Percentiles rank a stretch among this genome's conserved stretches.
These are phyloP conservation scores for Hirundo rustica DNA, from an alignment of 2,797 vertebrate species.

Conservation along the genomic window DNA sequence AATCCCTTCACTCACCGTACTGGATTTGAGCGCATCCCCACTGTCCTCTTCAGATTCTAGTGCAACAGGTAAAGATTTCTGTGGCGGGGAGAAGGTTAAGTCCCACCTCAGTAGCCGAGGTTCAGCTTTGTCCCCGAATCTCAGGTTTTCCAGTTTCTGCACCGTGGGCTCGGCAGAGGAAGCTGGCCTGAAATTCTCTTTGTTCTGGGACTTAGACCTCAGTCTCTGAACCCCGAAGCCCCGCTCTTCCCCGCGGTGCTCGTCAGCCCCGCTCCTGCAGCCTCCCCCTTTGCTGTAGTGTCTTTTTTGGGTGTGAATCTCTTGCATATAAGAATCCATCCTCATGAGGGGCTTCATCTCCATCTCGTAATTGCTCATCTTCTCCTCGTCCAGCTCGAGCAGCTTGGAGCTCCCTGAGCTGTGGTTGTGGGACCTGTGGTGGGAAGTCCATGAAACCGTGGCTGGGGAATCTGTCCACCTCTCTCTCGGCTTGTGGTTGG, in stretches of 20 bases:
- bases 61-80: constrained; percentile 91
- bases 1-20: constrained; percentile 82
- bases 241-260: constrained; percentile 83
- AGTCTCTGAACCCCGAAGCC: constrained; percentile 83
- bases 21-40: constrained; percentile 85
- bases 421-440: constrained; percentile 86
- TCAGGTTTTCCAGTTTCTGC: constrained; percentile 90
- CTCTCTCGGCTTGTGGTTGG: constrained; percentile 90
- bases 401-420: constrained; percentile 83
- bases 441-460: constrained; percentile 87
- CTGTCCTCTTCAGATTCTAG: constrained; percentile 86
- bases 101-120: constrained; percentile 90
- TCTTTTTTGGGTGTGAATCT: constrained; percentile 83
- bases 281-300: constrained; percentile 80
- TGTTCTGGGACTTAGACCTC: constrained; percentile 85
- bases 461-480: constrained; percentile 88
- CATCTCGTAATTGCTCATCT: constrained; percentile 95
- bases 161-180: constrained; percentile 78
- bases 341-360: constrained; percentile 97
- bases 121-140: constrained; percentile 87
- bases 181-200: constrained; percentile 84
- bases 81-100: constrained; percentile 92
- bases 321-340: constrained; percentile 86
- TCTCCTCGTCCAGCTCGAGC: constrained; percentile 93
- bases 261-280: constrained; percentile 77